Evolutionary conservation across 2,888 invertebrate species (phyloP).

Genomic region (Lasioglossum figueresi): DNA sequence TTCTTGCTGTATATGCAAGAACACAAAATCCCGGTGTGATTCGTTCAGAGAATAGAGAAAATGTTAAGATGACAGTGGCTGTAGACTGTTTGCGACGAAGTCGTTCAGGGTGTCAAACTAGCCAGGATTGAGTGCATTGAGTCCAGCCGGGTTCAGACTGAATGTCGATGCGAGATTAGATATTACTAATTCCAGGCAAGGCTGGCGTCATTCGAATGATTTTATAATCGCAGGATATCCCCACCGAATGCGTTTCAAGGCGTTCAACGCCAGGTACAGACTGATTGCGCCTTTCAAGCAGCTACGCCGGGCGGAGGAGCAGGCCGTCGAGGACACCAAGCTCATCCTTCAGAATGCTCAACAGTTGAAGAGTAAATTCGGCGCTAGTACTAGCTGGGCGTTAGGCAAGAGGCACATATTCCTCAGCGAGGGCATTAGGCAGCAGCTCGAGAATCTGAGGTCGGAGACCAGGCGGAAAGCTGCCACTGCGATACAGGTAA

Average conservation of each 20-base stretch:
- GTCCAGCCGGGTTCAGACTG: background rate
- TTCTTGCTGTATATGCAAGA: too few relatives aligned
- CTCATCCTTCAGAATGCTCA: slow-evolving; percentile 90
- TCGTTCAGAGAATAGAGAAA: background rate
- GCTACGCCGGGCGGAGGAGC: slow-evolving; percentile 88
- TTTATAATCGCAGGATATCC: slow-evolving; percentile 88
- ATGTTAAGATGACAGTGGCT: background rate
- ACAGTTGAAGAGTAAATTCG: slow-evolving; percentile 85
- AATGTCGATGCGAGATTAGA: background rate
- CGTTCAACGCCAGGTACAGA: slow-evolving; percentile 94
- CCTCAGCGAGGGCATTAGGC: slow-evolving; percentile 96
- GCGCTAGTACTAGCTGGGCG: slow-evolving; percentile 90
- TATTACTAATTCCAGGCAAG: background rate
- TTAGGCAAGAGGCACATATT: slow-evolving; percentile 97
- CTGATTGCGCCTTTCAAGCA: slow-evolving; percentile 92
- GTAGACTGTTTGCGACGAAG: background rate
- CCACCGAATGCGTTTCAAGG: slow-evolving; percentile 97
- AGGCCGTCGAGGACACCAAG: slow-evolving; percentile 90
- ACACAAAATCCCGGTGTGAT: background rate
- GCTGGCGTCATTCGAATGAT: background rate
- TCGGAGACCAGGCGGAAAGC: slow-evolving; percentile 91
- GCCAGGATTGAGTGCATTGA: background rate
- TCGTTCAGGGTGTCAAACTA: background rate
- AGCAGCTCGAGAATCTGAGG: slow-evolving; percentile 93
- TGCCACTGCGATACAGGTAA: slow-evolving; percentile 90